Evolutionary conservation across 2,113 vertebrate species (phyloP).

Genomic region (Esox niger): DNA sequence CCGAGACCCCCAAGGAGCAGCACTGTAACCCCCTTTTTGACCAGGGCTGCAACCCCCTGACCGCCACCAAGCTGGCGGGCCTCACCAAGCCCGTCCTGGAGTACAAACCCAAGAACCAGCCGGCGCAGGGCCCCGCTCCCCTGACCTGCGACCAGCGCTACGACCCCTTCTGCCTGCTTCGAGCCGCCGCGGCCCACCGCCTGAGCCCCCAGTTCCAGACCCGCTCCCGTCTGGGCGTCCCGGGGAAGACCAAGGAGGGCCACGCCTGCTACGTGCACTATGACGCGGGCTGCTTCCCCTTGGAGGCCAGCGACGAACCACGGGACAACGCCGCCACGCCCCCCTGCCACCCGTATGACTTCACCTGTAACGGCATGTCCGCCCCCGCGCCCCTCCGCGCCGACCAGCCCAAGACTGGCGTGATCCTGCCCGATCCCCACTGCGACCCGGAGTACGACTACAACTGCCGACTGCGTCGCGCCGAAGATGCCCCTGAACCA

Average conservation of each 20-base stretch:
- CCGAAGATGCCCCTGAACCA: conserved; percentile 19
- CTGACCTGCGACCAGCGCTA: no score
- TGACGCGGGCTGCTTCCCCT: conserved; percentile 71
- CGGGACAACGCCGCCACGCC: conserved; percentile 47
- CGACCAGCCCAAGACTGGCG: conserved; percentile 40
- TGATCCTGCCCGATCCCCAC: conserved; percentile 69
- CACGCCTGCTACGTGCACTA: conserved; percentile 75
- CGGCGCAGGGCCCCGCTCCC: no score
- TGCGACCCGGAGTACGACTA: conserved; percentile 77
- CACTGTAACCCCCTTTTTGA: conserved; percentile 76
- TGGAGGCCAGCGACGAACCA: conserved; percentile 31
- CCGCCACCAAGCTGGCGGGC: no score
- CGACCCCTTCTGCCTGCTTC: no score
- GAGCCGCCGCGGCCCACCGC: conserved; percentile 57
- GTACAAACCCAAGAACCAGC: no score
- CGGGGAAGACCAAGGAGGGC: conserved; percentile 74
- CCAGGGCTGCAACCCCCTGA: no score
- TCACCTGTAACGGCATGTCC: conserved; percentile 61
- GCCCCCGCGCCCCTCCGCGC: conserved; percentile 15
- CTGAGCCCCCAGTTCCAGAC: conserved; percentile 67
- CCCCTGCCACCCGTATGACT: conserved; percentile 73
- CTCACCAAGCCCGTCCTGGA: no score
- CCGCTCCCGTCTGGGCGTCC: conserved; percentile 63
- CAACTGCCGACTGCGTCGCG: conserved; percentile 71
- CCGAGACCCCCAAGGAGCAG: conserved; percentile 47